Percentiles rank a stretch among this genome's conserved stretches.
phyloP scores from a whole-genome alignment of 2,113 vertebrate species.

The Okapia johnstoni region DNA sequence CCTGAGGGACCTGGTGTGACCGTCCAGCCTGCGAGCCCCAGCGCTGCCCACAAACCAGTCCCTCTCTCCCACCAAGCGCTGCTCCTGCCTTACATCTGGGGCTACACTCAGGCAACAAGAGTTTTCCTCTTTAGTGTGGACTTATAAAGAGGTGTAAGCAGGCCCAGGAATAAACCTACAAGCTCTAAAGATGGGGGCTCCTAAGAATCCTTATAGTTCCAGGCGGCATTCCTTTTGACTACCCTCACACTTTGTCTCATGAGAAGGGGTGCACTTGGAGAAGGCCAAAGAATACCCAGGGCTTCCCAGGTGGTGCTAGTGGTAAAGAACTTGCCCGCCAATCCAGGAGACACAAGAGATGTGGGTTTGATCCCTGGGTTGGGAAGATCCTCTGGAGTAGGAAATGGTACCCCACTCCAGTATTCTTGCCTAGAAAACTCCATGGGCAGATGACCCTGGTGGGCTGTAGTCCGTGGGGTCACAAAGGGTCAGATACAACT shows the following conservation, averaged over 20 bases:
- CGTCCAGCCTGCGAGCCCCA: not conserved
- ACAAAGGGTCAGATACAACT: not conserved
- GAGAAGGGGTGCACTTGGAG: not conserved
- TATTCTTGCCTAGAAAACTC: not conserved
- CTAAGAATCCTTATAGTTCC: not conserved
- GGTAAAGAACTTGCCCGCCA: not conserved
- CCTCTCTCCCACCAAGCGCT: not conserved
- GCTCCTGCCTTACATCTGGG: not conserved
- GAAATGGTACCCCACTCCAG: not conserved
- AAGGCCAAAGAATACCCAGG: not conserved
- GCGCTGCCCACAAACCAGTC: not conserved
- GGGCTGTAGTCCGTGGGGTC: not conserved
- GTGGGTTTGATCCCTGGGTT: not conserved
- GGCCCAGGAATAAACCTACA: no score
- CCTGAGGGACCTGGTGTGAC: not conserved
- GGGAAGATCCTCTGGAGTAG: not conserved
- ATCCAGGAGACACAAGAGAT: not conserved
- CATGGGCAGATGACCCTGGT: not conserved
- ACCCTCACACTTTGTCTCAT: not conserved
- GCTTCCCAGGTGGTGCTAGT: not conserved
- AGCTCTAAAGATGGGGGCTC: accelerated
- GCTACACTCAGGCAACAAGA: not conserved
- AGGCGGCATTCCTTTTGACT: not conserved
- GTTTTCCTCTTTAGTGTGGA: not conserved
- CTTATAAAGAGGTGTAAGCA: not conserved